These are phyloP conservation scores for Geopemphigus sp. DNA, from an alignment of 1,140 invertebrate genomes.

Conservation along the genomic window DNA sequence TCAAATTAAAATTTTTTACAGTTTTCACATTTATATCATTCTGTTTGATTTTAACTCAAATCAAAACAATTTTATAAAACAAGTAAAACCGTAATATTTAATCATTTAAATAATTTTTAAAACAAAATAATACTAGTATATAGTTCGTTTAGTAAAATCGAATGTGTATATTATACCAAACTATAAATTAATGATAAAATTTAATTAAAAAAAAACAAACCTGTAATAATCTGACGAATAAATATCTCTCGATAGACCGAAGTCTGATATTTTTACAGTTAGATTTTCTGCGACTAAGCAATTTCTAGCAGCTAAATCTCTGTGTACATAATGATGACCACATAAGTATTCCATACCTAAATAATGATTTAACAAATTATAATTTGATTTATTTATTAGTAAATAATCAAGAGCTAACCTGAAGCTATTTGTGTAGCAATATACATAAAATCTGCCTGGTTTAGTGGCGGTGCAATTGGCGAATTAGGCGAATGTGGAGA, in stretches of 20 bases:
- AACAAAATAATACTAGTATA: no score
- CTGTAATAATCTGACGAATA: constrained; percentile 82
- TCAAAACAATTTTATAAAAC: no score
- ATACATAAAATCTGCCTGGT: constrained; percentile 76
- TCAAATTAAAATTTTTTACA: no score
- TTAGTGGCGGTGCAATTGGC: constrained; percentile 69
- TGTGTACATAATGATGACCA: constrained; percentile 92
- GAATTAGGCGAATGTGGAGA: constrained; percentile 66
- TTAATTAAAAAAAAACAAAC: constrained; percentile 51
- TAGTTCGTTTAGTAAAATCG: no score
- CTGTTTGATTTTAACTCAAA: no score
- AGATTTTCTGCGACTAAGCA: constrained; percentile 92
- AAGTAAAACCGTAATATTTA: no score
- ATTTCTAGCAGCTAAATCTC: constrained; percentile 94
- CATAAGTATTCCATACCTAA: constrained; percentile 92
- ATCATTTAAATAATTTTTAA: no score
- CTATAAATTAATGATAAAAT: no score
- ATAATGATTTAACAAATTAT: neutral
- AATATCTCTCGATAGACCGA: constrained; percentile 90
- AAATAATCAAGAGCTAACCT: constrained; percentile 57
- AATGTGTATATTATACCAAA: no score
- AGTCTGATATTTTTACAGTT: constrained; percentile 94
- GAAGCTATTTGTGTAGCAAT: constrained; percentile 90
- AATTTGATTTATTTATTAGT: neutral
- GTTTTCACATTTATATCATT: no score